Percentiles rank a stretch among this genome's conserved stretches.
Conservation (phyloP, 2,797 vertebrate genomes). For the Gadopsis bispinosus region DNA sequence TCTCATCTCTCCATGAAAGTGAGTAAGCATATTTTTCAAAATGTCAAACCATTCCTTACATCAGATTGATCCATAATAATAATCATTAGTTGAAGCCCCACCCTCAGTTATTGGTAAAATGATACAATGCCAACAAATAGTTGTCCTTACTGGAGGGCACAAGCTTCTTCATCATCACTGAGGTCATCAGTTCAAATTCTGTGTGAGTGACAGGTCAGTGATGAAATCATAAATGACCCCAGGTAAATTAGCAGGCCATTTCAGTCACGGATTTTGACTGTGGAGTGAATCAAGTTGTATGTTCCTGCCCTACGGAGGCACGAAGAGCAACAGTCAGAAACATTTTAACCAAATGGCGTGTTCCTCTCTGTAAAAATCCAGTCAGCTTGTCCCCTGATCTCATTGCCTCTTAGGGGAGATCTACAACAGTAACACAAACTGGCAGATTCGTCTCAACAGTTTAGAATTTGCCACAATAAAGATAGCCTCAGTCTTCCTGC, state of each 20-base stretch:
- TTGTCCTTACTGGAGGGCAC: conserved; percentile 14
- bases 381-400: conserved; percentile 58
- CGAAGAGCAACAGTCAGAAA: conserved; percentile 68
- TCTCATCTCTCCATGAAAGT: not conserved
- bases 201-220: conserved; percentile 36
- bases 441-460: conserved; percentile 79
- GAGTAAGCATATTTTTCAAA: not conserved
- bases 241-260: conserved; percentile 51
- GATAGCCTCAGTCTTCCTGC: conserved; percentile 44
- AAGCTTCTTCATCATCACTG: conserved; percentile 24
- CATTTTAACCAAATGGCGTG: conserved; percentile 53
- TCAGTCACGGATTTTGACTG: conserved; percentile 53
- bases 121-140: not conserved
- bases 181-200: conserved; percentile 44
- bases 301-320: conserved; percentile 64
- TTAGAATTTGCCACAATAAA: conserved; percentile 73
- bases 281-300: conserved; percentile 70
- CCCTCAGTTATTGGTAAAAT: not conserved
- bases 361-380: conserved; percentile 52
- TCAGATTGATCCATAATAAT: not conserved
- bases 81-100: not conserved
- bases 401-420: conserved; percentile 61
- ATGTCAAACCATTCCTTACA: not conserved
- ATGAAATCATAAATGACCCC: conserved; percentile 67
- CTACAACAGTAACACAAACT: conserved; percentile 68